phyloP scores from a whole-genome alignment of 2,888 invertebrate genomes.

The Hybos culiciformis region DNA sequence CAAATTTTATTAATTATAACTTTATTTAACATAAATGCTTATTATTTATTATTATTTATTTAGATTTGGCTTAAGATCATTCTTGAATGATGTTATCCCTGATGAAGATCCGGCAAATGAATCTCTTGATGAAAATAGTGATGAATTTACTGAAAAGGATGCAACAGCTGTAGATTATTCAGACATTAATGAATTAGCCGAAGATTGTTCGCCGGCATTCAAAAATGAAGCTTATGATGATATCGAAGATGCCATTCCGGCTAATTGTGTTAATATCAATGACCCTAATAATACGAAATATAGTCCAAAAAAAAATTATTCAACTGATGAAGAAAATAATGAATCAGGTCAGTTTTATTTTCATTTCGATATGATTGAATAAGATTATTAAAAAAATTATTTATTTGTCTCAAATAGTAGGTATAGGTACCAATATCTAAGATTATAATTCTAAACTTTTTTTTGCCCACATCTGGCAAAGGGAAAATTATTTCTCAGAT shows the following conservation, averaged over 20 bases:
- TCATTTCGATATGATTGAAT: no score
- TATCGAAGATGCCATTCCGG: conserved; percentile 31
- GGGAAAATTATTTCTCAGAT: no score
- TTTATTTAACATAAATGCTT: not conserved
- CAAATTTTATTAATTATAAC: not conserved
- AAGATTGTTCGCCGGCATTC: conserved; percentile 48
- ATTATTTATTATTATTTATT: conserved; percentile 4
- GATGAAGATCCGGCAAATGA: conserved; percentile 31
- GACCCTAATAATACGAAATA: no score
- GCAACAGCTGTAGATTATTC: conserved; percentile 76
- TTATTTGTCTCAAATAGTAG: no score
- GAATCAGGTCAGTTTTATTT: no score
- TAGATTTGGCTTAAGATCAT: conserved; percentile 61
- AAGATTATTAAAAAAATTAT: no score
- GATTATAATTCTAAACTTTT: not conserved
- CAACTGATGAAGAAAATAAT: not conserved
- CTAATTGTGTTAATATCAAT: conserved; percentile 25
- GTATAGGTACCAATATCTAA: not conserved
- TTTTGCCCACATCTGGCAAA: not conserved
- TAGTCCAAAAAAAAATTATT: no score
- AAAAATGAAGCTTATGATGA: conserved; percentile 19
- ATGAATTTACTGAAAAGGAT: conserved; percentile 29
- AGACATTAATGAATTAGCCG: conserved; percentile 85
- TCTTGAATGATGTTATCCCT: conserved; percentile 66
- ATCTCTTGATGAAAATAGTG: conserved; percentile 18